Base-by-base conservation (phyloP, 2,797 vertebrate species). In the Rhodeus uyekii region DNA sequence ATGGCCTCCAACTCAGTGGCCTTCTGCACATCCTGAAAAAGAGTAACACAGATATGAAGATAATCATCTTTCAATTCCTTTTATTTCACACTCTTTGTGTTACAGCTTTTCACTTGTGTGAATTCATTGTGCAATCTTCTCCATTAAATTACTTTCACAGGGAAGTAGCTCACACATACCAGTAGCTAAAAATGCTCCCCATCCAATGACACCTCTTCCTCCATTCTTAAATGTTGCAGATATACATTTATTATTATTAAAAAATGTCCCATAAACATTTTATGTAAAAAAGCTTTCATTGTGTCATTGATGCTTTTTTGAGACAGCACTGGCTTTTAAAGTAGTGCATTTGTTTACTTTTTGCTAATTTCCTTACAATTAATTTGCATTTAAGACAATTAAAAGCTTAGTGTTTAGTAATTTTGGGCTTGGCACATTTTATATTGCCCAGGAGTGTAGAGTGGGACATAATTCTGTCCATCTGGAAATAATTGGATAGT, bases 1-100 rank as follows among this genome's bases (percentile, higher is more conserved):
- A 90, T 94, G 0, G 86, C 88, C 60, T 96, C 93, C 60, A 96
- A 89, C 86, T 97, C 96, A 1, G 96, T 94, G 61, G 90, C 80
- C 82, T 92, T 94, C 76, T 68, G 89, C 36, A 86, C 89, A 83
- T 95, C 94, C 86, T 87, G 24, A 76, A 53, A 88, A 38, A 46
- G 8, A 74, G 18, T 14, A 13, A 78, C 9, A 73, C 5, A 65
- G 7, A 44, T 29, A 53, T 38, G 24, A 42, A 65, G 34, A 74
- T 16, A 74, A 38, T 29, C 1, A 24, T 39, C 8, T 27, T 74
- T 55, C 50, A 58, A n/a, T 72, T n/a, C 3, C n/a, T 19, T 6
- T 34, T 2, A 72, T 8, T n/a, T 72, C 69, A 19, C 19, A 46
- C 42, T 36, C 8, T 27, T 16, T 63, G 34, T 63, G n/a, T n/a